Evolutionary conservation across 2,797 vertebrate species (phyloP).

Genomic region (Pelobates cultripes): DNA sequence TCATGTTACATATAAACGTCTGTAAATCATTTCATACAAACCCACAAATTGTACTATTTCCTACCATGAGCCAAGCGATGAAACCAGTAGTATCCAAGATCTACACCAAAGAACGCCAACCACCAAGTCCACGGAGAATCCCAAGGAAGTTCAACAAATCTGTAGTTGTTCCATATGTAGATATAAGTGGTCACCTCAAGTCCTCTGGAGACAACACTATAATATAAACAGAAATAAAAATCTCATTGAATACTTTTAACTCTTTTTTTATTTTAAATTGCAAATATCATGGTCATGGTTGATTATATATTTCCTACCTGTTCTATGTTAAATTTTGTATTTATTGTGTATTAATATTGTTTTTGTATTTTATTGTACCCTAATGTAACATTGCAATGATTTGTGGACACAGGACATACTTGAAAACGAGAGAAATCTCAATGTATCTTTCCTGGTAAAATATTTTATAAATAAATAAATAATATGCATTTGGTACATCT

Average conservation of each 20-base stretch:
- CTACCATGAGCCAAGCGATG: slow-evolving; percentile 88
- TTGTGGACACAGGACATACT: no score
- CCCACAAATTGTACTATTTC: slow-evolving; percentile 29
- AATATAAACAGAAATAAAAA: slow-evolving; percentile 1
- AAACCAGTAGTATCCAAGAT: slow-evolving; percentile 91
- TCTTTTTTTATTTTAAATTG: background rate
- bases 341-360: no score
- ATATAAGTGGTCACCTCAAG: slow-evolving; percentile 83
- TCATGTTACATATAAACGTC: slow-evolving; percentile 38
- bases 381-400: no score
- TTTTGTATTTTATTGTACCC: no score
- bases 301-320: no score
- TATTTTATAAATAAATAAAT: no score
- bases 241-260: background rate
- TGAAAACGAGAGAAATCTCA: no score
- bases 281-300: background rate
- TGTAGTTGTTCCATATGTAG: slow-evolving; percentile 85
- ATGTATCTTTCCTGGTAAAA: no score
- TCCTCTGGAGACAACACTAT: slow-evolving; percentile 80
- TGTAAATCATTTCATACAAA: slow-evolving; percentile 12
- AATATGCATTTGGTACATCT: background rate
- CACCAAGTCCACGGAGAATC: slow-evolving; percentile 91
- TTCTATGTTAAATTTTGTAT: no score
- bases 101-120: slow-evolving; percentile 86
- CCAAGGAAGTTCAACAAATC: slow-evolving; percentile 84